These are phyloP conservation scores for Gallinago paraguaiae DNA, from an alignment of 2,113 vertebrate species.

Conservation along the genomic window DNA sequence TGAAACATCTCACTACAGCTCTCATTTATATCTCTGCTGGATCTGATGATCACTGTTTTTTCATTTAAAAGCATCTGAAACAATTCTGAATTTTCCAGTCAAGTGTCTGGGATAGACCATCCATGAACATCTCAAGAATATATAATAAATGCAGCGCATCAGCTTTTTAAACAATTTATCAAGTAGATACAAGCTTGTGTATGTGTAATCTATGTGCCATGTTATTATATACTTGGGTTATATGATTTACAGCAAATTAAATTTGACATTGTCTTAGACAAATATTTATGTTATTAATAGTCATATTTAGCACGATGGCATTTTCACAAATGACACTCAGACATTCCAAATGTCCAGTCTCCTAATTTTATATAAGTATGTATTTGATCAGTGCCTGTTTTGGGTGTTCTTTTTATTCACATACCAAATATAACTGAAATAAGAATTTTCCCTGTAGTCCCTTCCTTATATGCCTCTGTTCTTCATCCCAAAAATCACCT, in stretches of 20 bases:
- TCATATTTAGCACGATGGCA: background rate
- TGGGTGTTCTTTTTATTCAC: slow-evolving; percentile 5
- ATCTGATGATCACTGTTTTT: background rate
- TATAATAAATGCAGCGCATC: background rate
- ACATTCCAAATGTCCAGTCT: background rate
- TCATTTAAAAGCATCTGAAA: background rate
- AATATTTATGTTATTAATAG: background rate
- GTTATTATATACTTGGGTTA: background rate
- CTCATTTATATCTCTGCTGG: background rate
- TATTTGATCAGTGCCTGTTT: background rate
- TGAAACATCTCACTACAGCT: background rate
- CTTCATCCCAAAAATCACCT: background rate
- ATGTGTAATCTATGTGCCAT: background rate
- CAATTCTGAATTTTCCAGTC: background rate
- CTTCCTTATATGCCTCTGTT: background rate
- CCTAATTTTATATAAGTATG: background rate
- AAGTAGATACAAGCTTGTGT: background rate
- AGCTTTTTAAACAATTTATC: background rate
- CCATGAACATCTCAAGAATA: background rate
- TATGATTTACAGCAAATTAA: background rate
- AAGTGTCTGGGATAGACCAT: background rate
- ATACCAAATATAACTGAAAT: background rate
- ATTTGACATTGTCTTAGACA: background rate
- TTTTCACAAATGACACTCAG: background rate
- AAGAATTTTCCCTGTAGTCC: background rate